phyloP scores from a whole-genome alignment of 2,888 invertebrate species.

The Steinernema scapterisci region DNA sequence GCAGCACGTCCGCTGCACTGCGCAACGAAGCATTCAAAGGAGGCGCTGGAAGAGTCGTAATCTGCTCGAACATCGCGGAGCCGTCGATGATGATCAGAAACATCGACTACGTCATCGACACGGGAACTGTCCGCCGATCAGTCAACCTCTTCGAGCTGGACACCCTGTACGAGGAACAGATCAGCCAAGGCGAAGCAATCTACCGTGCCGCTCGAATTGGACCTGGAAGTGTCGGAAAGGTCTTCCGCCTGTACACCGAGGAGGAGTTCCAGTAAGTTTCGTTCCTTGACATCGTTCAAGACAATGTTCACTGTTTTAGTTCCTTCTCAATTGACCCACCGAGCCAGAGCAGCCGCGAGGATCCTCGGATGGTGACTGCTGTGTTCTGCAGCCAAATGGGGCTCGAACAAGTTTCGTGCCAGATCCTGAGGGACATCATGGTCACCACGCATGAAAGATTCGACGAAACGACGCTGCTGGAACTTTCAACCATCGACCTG shows the following conservation, averaged over 20 bases:
- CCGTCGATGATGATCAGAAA: not conserved
- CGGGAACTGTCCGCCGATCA: not conserved
- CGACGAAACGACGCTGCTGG: not conserved
- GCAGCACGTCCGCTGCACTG: not conserved
- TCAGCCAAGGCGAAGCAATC: slow-evolving; percentile 3
- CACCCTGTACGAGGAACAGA: not conserved
- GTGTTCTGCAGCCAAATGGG: not conserved
- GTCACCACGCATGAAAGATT: not conserved
- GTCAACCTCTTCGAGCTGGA: not conserved
- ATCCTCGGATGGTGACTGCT: not conserved
- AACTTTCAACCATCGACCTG: not conserved
- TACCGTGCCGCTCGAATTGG: not conserved
- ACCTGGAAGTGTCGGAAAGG: not conserved
- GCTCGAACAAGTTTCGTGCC: not conserved
- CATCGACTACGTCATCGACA: slow-evolving; percentile 14
- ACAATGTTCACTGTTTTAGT: not conserved
- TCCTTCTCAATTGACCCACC: not conserved
- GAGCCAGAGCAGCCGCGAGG: slow-evolving; percentile 8
- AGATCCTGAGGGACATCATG: not conserved
- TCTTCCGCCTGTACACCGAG: not conserved
- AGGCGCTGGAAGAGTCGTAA: not conserved
- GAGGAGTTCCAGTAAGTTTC: slow-evolving; percentile 4
- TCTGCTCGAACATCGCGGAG: slow-evolving; percentile 11
- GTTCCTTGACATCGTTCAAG: not conserved
- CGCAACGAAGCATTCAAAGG: not conserved